phyloP scores from a whole-genome alignment of 1,140 invertebrate species.

The Bradysia coprophila region DNA sequence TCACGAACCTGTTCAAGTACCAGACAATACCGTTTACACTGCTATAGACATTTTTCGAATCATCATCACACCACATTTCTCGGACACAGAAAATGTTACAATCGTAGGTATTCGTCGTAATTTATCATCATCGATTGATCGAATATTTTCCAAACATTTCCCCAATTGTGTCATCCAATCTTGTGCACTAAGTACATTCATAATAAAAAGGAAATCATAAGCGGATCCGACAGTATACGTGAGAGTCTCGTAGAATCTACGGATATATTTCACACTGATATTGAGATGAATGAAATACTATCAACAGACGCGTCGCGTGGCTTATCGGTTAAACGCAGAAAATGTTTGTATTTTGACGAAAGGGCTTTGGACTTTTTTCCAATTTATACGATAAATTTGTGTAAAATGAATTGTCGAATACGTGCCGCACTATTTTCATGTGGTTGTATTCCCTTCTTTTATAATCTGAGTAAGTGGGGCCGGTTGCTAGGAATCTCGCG shows the following conservation, averaged over 20 bases:
- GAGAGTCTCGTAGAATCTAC: neutral
- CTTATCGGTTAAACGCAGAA: neutral
- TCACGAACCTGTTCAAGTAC: neutral
- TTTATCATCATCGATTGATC: neutral
- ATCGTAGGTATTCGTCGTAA: neutral
- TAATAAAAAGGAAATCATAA: neutral
- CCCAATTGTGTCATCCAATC: too few species aligned
- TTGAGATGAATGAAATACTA: neutral
- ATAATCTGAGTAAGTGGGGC: neutral
- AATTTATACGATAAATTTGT: neutral
- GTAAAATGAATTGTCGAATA: neutral
- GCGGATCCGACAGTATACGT: neutral
- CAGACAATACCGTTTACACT: neutral
- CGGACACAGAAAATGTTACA: neutral
- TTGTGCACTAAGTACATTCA: neutral
- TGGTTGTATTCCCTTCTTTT: neutral
- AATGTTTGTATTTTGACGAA: neutral
- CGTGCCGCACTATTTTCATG: neutral
- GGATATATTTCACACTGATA: neutral
- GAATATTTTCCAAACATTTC: neutral
- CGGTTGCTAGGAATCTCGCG: too few species aligned
- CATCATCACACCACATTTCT: neutral
- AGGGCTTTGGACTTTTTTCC: neutral
- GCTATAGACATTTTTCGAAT: neutral
- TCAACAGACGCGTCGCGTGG: neutral